Base-by-base conservation (phyloP, 2,113 vertebrate species). In the Dunckerocampus dactyliophorus region DNA sequence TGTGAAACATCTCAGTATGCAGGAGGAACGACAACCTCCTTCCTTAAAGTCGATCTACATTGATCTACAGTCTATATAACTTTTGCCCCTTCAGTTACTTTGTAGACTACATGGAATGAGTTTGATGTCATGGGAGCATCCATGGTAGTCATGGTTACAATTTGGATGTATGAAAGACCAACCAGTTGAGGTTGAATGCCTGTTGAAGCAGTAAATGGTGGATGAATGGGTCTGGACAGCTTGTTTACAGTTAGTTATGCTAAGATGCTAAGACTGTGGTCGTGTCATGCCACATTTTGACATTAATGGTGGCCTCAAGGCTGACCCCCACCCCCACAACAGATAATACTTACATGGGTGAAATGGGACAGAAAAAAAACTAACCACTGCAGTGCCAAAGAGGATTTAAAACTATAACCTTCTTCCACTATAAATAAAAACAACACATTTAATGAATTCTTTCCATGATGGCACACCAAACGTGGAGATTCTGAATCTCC, bases 391-490 rank as follows among this genome's bases (percentile, higher is more conserved):
- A 62, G 79, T 76, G 74, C 81, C 78, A 82, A 80, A 78, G 53
- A 75, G 72, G 73, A 77, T 34, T 62, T 81, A 76, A 75, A 74
- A 65, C 83, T 84, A 85, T 71, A 80, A 62, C 80, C 82, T 80
- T 75, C 46, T 68, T 77, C 79, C 65, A 74, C 82, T 85, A 88
- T 85, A 89, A 89, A 91, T 88, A 83, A 86, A 75, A 89, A 83
- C 67, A 77, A 51, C 72, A 52, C 71, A 82, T 80, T 80, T 70
- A 34, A 75, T 78, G 77, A 77, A 70, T 75, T 82, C 66, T 82
- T 85, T 87, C 56, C 58, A 81, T 88, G 89, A 88, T 92, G 90
- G 91, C 90, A 91, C 85, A 82, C 81, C 76, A 66, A 83, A 77
- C 74, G 49, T 54, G 63, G 83, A 87, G 85, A 88, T 85, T 88